Base-by-base conservation (phyloP, 2,888 invertebrate species). In the Choreutis nemorana region DNA sequence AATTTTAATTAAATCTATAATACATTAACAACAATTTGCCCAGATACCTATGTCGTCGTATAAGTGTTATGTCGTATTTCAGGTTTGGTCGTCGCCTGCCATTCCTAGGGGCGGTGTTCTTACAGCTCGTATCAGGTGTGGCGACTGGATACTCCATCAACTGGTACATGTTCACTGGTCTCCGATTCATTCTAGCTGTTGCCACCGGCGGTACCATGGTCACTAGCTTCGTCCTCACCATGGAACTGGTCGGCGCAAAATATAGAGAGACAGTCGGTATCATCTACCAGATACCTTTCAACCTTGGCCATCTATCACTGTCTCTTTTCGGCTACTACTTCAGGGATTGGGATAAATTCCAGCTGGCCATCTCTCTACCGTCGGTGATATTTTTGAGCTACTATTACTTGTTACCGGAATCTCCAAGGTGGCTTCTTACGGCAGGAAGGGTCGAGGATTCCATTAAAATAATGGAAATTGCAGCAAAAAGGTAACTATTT, bases 201-300 rank as follows among this genome's bases (percentile, higher is more conserved):
- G 89, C 89, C 6, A 90, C 90, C 1, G 91, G 90, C 25, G 92
- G 92, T 20, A 89, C 89, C 0, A 93, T 93, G 89, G 87, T 90
- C 28, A 90, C 89, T 24, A 87, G 87, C 50, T 87, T 87, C 39
- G 87, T 87, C 2, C 67, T 87, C 3, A 80, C 83, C 5, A 87
- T 87, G 87, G 87, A 87, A 54, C 58, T 87, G 13, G 81, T 86
- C 29, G 87, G 87, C 0, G 62, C 79, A 0, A 73, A 71, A 43
- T 79, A 78, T 42, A 73, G 84, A 39, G 83, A 82, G 2, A 89
- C 91, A 75, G 86, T 90, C 22, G 89, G 89, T 22, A 86, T 86
- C 39, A 81, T 87, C 34, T 77, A 72, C 39, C 79, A 75, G 80
- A 87, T 88, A 39, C 87, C 88, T 1, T 89, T 87, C 49, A 86